Percentiles rank a stretch among this genome's conserved stretches.
Evolutionary conservation across 2,888 invertebrate genomes (phyloP).

Genomic region (Ctenicera cuprea): DNA sequence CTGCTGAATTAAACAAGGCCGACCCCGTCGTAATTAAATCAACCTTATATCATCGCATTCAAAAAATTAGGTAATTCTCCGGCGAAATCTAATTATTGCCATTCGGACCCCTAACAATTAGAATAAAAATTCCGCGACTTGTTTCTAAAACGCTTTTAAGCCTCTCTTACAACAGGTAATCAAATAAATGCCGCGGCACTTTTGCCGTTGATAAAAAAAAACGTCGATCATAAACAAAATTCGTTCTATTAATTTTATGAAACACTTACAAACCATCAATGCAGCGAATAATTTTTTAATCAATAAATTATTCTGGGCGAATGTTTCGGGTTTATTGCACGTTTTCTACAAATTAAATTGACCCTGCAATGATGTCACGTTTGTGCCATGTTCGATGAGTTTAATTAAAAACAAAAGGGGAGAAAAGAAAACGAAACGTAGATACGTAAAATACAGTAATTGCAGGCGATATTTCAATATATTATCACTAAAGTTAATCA

Average conservation of each 20-base stretch:
- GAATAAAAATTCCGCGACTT: constrained; percentile 18
- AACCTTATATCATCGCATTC: constrained; percentile 8
- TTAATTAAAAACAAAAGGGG: constrained; percentile 18
- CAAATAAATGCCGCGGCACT: constrained; percentile 13
- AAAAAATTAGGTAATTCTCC: constrained; percentile 8
- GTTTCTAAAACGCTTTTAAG: constrained; percentile 15
- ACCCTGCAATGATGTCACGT: constrained; percentile 23
- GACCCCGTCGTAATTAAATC: background rate
- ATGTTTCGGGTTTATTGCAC: constrained; percentile 10
- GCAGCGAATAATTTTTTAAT: too few relatives aligned
- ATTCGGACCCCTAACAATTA: constrained; percentile 13
- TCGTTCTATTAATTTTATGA: constrained; percentile 11
- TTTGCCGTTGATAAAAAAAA: background rate
- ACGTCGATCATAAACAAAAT: background rate
- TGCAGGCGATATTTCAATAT: constrained; percentile 24
- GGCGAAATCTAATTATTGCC: constrained; percentile 11
- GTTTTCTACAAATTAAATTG: constrained; percentile 25
- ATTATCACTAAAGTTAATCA: constrained; percentile 11
- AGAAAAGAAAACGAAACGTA: constrained; percentile 13
- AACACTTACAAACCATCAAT: too few relatives aligned
- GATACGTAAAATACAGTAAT: constrained; percentile 11
- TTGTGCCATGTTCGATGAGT: constrained; percentile 18
- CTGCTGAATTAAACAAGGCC: constrained; percentile 5
- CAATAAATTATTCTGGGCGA: too few relatives aligned
- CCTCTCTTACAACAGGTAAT: constrained; percentile 9